Percentiles rank a stretch among this genome's conserved stretches.
Evolutionary conservation across 2,113 vertebrate genomes (phyloP).

Genomic region (Scalopus aquaticus): DNA sequence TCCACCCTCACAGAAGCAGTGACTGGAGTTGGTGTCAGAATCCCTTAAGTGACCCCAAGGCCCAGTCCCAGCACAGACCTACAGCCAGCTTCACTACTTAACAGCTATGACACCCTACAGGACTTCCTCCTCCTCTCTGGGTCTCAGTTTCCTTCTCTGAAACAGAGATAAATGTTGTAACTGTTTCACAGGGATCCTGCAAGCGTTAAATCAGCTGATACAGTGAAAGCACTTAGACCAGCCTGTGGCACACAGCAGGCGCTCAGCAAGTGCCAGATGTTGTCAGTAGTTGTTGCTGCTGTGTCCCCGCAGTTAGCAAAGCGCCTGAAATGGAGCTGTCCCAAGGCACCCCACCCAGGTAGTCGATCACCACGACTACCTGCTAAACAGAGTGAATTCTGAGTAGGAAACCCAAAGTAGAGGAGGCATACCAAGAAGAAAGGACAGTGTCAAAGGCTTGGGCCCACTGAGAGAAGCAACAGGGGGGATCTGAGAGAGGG

Average conservation of each 20-base stretch:
- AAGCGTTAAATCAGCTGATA: background rate
- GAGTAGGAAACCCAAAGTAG: background rate
- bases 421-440: background rate
- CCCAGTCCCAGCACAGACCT: background rate
- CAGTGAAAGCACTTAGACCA: background rate
- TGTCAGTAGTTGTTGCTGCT: background rate
- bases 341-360: rapidly evolving
- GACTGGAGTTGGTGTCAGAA: background rate
- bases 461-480: no score
- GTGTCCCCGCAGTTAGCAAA: background rate
- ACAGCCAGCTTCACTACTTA: background rate
- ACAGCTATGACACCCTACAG: background rate
- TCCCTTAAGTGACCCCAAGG: background rate
- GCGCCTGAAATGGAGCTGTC: background rate
- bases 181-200: background rate
- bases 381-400: background rate
- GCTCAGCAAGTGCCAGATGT: background rate
- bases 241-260: background rate
- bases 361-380: rapidly evolving
- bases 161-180: background rate
- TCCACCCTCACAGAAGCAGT: background rate
- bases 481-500: rapidly evolving
- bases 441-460: background rate
- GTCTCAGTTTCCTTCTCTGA: conserved; percentile 5
- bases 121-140: background rate